Conservation (phyloP, 2,113 vertebrate species). For the Rynchops niger region DNA sequence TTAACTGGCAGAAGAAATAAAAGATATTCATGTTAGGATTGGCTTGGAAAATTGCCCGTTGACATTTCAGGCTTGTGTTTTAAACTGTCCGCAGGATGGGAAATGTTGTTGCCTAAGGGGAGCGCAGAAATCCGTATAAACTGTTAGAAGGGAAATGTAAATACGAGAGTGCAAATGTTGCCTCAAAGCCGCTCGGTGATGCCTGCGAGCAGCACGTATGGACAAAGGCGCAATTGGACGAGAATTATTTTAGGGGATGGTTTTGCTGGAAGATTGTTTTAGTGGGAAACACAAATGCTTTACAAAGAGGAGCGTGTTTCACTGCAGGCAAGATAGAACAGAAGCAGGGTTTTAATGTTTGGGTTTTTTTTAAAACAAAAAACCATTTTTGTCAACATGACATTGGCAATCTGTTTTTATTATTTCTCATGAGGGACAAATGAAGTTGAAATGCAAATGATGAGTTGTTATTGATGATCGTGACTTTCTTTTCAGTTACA, state of each 20-base stretch:
- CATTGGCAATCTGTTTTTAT: neutral
- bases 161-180: neutral
- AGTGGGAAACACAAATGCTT: neutral
- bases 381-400: neutral
- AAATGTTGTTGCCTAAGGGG: neutral
- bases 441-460: neutral
- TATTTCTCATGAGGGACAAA: neutral
- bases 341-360: neutral
- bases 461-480: neutral
- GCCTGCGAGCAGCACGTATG: rapidly evolving
- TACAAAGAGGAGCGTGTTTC: neutral
- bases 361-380: neutral
- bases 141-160: neutral
- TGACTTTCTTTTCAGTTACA: neutral
- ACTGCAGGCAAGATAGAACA: neutral
- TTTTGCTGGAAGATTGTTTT: neutral
- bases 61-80: neutral
- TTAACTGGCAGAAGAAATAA: neutral
- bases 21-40: neutral
- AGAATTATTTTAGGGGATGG: neutral
- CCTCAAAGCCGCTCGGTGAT: neutral
- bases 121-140: neutral
- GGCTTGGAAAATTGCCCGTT: neutral
- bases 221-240: neutral
- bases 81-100: neutral